These are phyloP conservation scores for Chironomus tepperi DNA, from an alignment of 1,140 invertebrate genomes.

Conservation along the genomic window DNA sequence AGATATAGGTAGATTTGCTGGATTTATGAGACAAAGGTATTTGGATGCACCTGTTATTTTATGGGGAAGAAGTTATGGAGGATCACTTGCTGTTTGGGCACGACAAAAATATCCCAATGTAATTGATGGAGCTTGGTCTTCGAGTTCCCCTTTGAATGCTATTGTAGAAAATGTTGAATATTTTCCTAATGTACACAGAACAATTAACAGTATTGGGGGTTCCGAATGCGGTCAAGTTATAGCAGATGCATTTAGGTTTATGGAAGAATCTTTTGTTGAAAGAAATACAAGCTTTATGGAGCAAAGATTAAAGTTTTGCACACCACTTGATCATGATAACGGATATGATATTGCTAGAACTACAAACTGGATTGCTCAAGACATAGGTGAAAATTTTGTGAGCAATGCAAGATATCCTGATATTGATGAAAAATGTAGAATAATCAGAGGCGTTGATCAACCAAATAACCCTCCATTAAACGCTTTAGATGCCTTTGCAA, in stretches of 20 bases:
- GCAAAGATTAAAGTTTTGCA: neutral
- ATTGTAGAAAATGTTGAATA: neutral
- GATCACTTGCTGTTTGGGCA: conserved; percentile 45
- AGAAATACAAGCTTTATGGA: neutral
- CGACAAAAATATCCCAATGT: conserved; percentile 47
- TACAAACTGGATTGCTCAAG: neutral
- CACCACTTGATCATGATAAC: neutral
- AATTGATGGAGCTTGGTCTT: conserved; percentile 37
- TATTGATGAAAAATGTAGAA: neutral
- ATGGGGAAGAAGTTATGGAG: conserved; percentile 49
- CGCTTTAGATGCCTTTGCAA: neutral
- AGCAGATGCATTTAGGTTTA: neutral
- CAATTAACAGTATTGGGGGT: neutral
- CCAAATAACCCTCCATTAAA: neutral
- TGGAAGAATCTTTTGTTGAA: neutral
- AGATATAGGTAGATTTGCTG: conserved; percentile 46
- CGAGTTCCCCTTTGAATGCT: neutral
- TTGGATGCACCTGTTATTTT: conserved; percentile 32
- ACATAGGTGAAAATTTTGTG: neutral
- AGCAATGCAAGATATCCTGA: neutral
- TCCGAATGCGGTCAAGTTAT: neutral
- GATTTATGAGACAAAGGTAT: neutral
- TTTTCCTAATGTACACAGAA: neutral
- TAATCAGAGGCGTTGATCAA: neutral
- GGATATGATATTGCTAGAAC: neutral